Evolutionary conservation across 2,797 vertebrate species (phyloP).

Genomic region (Serranus cabrilla): DNA sequence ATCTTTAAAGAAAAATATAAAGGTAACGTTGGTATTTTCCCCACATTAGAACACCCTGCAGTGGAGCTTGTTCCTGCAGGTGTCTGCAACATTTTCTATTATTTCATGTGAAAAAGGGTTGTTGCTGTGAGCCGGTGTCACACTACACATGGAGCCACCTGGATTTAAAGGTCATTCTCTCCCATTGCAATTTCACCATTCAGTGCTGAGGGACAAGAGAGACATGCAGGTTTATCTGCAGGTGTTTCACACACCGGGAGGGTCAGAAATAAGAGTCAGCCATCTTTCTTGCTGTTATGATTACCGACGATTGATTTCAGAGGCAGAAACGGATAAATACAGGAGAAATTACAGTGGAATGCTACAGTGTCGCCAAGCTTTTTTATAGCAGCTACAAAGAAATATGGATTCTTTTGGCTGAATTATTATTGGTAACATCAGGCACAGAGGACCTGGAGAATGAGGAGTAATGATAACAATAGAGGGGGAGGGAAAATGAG

Average conservation of each 20-base stretch:
- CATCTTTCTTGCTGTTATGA: constrained; percentile 33
- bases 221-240: constrained; percentile 44
- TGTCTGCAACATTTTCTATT: constrained; percentile 25
- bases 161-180: constrained; percentile 68
- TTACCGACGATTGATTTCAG: constrained; percentile 46
- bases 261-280: constrained; percentile 27
- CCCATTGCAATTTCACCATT: constrained; percentile 24
- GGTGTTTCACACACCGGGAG: constrained; percentile 29
- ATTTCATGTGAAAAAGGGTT: constrained; percentile 34
- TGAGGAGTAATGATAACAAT: constrained; percentile 75
- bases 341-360: constrained; percentile 23
- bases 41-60: neutral
- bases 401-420: constrained; percentile 61
- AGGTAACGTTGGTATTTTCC: constrained; percentile 5
- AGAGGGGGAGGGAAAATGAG: constrained; percentile 8
- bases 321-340: constrained; percentile 30
- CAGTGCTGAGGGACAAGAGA: constrained; percentile 26
- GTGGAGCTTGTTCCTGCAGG: constrained; percentile 18
- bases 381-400: constrained; percentile 63
- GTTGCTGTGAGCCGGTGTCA: constrained; percentile 49
- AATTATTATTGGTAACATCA: constrained; percentile 75
- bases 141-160: constrained; percentile 30
- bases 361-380: constrained; percentile 17
- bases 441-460: constrained; percentile 57
- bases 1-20: neutral